Percentiles rank a stretch among this genome's conserved stretches.
phyloP scores from a whole-genome alignment of 2,888 invertebrate species.

The Homarus gammarus region DNA sequence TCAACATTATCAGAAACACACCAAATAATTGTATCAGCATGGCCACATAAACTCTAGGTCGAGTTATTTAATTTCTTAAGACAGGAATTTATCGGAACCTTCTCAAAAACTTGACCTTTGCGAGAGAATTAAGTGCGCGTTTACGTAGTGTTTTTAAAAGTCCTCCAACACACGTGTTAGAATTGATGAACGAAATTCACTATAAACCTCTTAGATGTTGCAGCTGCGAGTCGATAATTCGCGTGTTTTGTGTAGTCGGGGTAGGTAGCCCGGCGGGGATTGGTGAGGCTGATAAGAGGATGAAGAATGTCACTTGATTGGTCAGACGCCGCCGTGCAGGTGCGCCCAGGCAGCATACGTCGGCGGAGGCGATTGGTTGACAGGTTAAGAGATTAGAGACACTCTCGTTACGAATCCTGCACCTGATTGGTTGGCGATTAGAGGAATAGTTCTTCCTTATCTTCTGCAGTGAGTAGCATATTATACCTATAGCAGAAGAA shows the following conservation, averaged over 20 bases:
- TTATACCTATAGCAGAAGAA: not conserved
- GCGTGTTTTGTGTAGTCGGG: not conserved
- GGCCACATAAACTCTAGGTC: not conserved
- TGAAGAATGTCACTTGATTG: slow-evolving; percentile 7
- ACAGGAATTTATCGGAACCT: not conserved
- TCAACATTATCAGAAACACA: too few relatives aligned
- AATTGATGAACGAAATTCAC: slow-evolving; percentile 1
- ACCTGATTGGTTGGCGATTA: not conserved
- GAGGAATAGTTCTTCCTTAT: not conserved
- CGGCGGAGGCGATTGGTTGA: not conserved
- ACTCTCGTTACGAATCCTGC: not conserved
- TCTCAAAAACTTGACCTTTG: not conserved
- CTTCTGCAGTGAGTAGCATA: not conserved
- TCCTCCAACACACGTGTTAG: not conserved
- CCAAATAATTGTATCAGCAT: not conserved
- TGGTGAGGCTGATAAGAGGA: not conserved
- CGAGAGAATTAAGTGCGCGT: not conserved
- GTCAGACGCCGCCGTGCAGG: not conserved
- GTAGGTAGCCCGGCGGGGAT: not conserved
- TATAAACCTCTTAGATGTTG: not conserved
- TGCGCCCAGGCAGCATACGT: not conserved
- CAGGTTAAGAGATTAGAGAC: not conserved
- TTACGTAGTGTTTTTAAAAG: not conserved
- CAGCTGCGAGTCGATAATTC: not conserved
- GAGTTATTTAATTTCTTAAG: too few relatives aligned